Conservation (phyloP, 1,140 invertebrate genomes). For the Orius insidiosus region DNA sequence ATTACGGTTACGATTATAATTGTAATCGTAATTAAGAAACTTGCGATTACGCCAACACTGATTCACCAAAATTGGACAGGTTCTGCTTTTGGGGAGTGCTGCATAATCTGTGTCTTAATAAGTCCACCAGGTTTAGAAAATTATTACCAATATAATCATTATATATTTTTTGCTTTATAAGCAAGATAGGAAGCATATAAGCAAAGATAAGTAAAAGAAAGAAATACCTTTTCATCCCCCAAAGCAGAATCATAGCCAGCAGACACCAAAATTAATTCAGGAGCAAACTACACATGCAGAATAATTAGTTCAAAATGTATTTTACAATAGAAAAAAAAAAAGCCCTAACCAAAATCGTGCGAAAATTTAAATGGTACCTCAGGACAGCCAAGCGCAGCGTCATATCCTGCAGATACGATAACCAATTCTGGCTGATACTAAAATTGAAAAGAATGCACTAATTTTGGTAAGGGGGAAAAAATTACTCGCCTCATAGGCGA, state of each 20-base stretch:
- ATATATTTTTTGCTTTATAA: too few species aligned
- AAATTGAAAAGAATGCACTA: conserved; percentile 34
- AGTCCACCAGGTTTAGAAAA: too few species aligned
- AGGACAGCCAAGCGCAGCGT: conserved; percentile 71
- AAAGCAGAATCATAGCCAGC: conserved; percentile 68
- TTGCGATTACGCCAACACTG: too few species aligned
- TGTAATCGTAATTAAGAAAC: too few species aligned
- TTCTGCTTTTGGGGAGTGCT: too few species aligned
- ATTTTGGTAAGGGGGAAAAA: background rate
- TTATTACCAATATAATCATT: too few species aligned
- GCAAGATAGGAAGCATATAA: too few species aligned
- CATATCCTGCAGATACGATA: conserved; percentile 76
- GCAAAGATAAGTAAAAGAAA: background rate
- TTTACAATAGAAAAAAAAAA: background rate
- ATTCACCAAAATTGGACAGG: too few species aligned
- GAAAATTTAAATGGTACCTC: conserved; percentile 41
- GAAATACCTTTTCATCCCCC: conserved; percentile 57
- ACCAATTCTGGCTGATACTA: conserved; percentile 58
- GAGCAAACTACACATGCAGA: conserved; percentile 50
- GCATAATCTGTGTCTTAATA: too few species aligned
- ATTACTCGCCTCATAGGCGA: conserved; percentile 68
- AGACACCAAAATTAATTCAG: conserved; percentile 63
- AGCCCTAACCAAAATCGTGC: conserved; percentile 2
- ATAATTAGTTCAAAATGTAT: conserved; percentile 24
- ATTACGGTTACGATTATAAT: too few species aligned